Evolutionary conservation across 2,888 invertebrate species (phyloP), one percentile per base, ranked within the genome.

Genomic region (Polietes domitor): DNA sequence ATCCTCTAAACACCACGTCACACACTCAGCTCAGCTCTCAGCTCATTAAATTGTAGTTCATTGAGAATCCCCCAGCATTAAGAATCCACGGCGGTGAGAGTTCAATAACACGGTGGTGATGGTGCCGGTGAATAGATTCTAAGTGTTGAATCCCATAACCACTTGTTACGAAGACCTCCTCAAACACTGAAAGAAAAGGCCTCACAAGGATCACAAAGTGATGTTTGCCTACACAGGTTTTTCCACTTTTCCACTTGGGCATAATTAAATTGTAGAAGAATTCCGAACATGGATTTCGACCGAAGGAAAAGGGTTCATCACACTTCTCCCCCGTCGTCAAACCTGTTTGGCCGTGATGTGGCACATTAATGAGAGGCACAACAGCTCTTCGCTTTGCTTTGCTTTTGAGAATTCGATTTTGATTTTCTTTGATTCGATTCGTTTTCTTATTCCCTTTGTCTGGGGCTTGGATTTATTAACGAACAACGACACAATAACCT

Each of bases 221-320:
- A 24, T 41, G 43, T 15, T 65, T 41, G 2, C 2, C 17, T 65
- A 21, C 68, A 41, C 68, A 15, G 58, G 58, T 24, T 58, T 26
- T 58, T 26, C 68, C 68, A 68, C 68, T 43, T n/a, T 68, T 43
- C 43, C 19, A n/a, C 9, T 41, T 2, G 21, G 24, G 41, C 12
- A 68, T 68, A 68, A 68, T 68, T 68, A 68, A 68, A 68, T 37
- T 68, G 68, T 68, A 24, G 65, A n/a, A n/a, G n/a, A n/a, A n/a
- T n/a, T 10, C 28, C 28, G 43, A 68, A 68, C 1, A 21, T 1
- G 12, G 68, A 41, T 19, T 12, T 68, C 1, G 17, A 15, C 43
- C 1, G 17, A 15, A 43, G 15, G 3, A 43, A 68, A 68, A 43
- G 68, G 68, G 41, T 68, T 68, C n/a, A 26, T 12, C 68, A 41